Evolutionary conservation across 2,797 vertebrate species (phyloP).

Genomic region (Neosilurus hyrtlii): DNA sequence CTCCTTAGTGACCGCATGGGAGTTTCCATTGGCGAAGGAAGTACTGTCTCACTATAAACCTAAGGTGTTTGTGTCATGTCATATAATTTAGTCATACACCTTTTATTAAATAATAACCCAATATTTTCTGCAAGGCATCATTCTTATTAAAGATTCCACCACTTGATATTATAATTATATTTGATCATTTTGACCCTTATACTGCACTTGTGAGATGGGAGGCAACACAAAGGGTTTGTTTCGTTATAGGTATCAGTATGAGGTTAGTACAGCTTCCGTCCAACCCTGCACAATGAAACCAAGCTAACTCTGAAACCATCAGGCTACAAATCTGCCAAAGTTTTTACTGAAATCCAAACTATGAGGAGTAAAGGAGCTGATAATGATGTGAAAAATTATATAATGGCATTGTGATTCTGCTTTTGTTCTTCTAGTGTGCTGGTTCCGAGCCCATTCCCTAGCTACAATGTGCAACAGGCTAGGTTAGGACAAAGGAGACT

Average conservation of each 20-base stretch:
- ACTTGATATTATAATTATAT: neutral
- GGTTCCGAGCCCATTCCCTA: conserved; percentile 37
- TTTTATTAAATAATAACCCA: neutral
- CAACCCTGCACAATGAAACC: conserved; percentile 23
- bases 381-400: neutral
- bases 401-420: conserved; percentile 38
- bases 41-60: conserved; percentile 26
- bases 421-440: conserved; percentile 45
- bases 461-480: conserved; percentile 42
- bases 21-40: conserved; percentile 16
- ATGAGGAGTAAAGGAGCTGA: conserved; percentile 23
- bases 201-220: neutral
- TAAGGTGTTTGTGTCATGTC: neutral
- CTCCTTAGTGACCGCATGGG: conserved; percentile 35
- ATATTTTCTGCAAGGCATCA: neutral
- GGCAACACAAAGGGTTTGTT: neutral
- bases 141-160: neutral
- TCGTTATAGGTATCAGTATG: conserved; percentile 9
- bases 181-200: neutral
- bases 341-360: conserved; percentile 8
- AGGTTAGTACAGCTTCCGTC: conserved; percentile 10
- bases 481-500: conserved; percentile 48
- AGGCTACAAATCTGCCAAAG: conserved; percentile 1
- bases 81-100: neutral
- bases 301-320: conserved; percentile 18